Evolutionary conservation across 2,888 invertebrate species (phyloP), one percentile per base, ranked within the genome.

Genomic region (Drosophila subsilvestris): DNA sequence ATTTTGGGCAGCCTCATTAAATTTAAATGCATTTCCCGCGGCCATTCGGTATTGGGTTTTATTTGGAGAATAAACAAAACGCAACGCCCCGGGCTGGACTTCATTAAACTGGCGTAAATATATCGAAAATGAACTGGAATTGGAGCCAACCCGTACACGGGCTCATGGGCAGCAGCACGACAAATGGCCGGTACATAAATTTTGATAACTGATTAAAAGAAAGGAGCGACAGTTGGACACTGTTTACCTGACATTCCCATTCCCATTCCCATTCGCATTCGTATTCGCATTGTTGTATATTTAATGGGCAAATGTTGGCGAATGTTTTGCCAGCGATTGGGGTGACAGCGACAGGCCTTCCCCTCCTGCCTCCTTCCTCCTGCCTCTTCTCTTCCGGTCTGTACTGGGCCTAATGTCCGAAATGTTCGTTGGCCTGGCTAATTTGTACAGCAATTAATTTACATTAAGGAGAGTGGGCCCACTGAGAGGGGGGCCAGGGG

Each of bases 401-500:
- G 45, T 18, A 71, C 67, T 51, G 54, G 60, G 65, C 65, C 74
- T 72, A 70, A 75, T 80, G 75, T 69, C 74, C 79, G 44, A 78
- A 72, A 66, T 74, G 76, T 69, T 62, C 77, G 61, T 60, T 63
- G 71, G 71, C 66, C 68, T 72, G 87, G 75, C 82, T 83, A 83
- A 83, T 83, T 83, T 87, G 82, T 72, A 79, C 87, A 75, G 82
- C 82, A 83, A 83, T 83, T 83, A 83, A 87, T 83, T 83, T 87
- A 84, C 82, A 81, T 85, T 85, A 74, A 62, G 49, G 61, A 37
- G 8, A 22, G 14, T 27, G 53, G 51, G 42, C 20, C 12, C 12
- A 32, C 12, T 1, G 22, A 50, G 25, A 1, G n/a, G 54, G 25
- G n/a, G 14, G 5, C 37, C 2, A 10, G 27, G 12, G 22, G 22